Evolutionary conservation across 2,113 vertebrate species (phyloP).

Genomic region (Lasiurus borealis): DNA sequence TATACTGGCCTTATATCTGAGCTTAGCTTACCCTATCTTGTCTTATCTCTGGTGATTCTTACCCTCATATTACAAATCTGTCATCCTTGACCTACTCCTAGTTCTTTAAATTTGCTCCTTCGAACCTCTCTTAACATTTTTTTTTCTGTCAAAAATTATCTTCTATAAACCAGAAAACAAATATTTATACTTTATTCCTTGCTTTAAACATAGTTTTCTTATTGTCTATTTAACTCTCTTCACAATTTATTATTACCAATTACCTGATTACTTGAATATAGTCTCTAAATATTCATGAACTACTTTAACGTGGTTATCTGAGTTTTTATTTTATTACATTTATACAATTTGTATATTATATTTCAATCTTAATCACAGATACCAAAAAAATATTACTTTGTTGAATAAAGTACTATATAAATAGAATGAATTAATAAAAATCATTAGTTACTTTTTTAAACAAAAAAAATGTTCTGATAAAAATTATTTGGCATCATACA

Average conservation of each 20-base stretch:
- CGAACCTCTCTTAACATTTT: not conserved
- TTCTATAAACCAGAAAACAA: not conserved
- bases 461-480: not conserved
- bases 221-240: not conserved
- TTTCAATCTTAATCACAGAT: not conserved
- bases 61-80: not conserved
- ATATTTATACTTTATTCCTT: not conserved
- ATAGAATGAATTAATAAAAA: not conserved
- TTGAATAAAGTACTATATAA: not conserved
- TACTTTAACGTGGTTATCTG: not conserved
- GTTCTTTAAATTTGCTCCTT: not conserved
- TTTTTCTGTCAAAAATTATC: not conserved
- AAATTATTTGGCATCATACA: not conserved
- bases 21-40: not conserved
- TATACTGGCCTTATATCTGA: not conserved
- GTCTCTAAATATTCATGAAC: not conserved
- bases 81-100: not conserved
- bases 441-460: not conserved
- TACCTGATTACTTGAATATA: not conserved
- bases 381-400: not conserved
- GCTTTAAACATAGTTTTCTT: not conserved
- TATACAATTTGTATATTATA: not conserved
- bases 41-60: not conserved
- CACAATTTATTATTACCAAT: not conserved
- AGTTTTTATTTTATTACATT: not conserved